A percentile compares a stretch with the other conserved stretches of the same genome.
These are phyloP conservation scores for Drosophila sulfurigaster DNA, from an alignment of 1,140 invertebrate species.

Conservation along the genomic window DNA sequence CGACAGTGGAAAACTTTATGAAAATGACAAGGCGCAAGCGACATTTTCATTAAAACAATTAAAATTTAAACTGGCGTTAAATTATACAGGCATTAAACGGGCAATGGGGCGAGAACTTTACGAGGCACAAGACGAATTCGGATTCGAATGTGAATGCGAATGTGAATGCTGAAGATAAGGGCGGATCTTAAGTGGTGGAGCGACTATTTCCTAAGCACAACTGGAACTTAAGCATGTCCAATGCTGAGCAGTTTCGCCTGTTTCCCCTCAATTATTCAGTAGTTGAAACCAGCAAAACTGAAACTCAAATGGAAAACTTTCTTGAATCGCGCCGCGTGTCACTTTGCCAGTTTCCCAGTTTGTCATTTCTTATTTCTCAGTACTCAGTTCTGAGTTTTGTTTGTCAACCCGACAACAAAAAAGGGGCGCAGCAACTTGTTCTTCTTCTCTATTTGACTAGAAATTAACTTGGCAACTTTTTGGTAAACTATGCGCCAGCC, in stretches of 20 bases:
- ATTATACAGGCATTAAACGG: conserved; percentile 82
- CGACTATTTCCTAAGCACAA: conserved; percentile 13
- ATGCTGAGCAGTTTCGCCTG: conserved; percentile 15
- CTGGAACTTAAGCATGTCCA: conserved; percentile 17
- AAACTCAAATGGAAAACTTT: conserved; percentile 45
- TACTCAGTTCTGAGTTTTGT: conserved; percentile 4
- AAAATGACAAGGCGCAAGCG: conserved; percentile 76
- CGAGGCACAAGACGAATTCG: neutral
- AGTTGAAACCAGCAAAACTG: conserved; percentile 42
- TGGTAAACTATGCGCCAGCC: conserved; percentile 28
- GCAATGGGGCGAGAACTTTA: conserved; percentile 38
- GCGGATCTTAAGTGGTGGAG: conserved; percentile 30
- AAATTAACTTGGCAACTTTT: conserved; percentile 50
- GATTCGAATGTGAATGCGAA: too few species aligned
- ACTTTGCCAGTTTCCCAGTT: conserved; percentile 60
- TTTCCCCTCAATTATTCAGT: conserved; percentile 70
- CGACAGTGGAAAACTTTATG: conserved; percentile 76
- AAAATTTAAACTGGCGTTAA: conserved; percentile 85
- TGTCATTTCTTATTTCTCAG: neutral
- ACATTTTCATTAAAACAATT: conserved; percentile 84
- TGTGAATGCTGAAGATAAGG: conserved; percentile 24
- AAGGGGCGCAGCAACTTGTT: conserved; percentile 12
- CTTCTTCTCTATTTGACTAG: conserved; percentile 29
- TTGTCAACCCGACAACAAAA: conserved; percentile 5
- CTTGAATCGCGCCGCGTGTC: conserved; percentile 51